A percentile compares a stretch with the other conserved stretches of the same genome.
Conservation (phyloP, 2,113 vertebrate genomes). For the Forbesichthys papilliferus region DNA sequence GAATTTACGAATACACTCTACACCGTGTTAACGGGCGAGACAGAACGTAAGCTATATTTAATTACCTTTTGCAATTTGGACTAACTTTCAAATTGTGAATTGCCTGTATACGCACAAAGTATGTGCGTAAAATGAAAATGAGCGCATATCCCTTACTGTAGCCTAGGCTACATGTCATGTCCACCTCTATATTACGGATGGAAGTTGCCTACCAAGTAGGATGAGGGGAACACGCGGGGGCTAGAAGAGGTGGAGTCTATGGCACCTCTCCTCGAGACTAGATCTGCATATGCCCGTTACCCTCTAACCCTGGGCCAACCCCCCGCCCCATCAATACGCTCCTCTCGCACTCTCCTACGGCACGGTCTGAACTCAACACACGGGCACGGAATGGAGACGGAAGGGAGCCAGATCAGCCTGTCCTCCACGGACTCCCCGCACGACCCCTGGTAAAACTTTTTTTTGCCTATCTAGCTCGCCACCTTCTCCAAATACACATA, state of each 20-base stretch:
- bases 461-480: neutral
- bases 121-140: neutral
- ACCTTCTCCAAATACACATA: constrained; percentile 15
- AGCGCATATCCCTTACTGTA: neutral
- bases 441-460: constrained; percentile 87
- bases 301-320: constrained; percentile 72
- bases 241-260: constrained; percentile 67
- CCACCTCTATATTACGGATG: neutral
- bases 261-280: constrained; percentile 39
- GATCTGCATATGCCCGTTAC: constrained; percentile 64
- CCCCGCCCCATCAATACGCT: constrained; percentile 41
- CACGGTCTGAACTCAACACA: constrained; percentile 56
- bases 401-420: constrained; percentile 93
- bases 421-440: constrained; percentile 92
- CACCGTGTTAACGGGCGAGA: too few relatives aligned
- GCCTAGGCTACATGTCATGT: neutral
- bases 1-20: too few relatives aligned
- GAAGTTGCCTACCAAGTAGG: constrained; percentile 31
- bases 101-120: too few relatives aligned
- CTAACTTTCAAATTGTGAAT: too few relatives aligned
- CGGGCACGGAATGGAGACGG: constrained; percentile 89
- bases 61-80: too few relatives aligned
- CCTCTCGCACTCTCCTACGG: constrained; percentile 54
- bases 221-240: constrained; percentile 44
- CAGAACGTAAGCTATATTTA: too few relatives aligned